A percentile compares a stretch with the other conserved stretches of the same genome.
Conservation (phyloP, 2,888 invertebrate species). For the Polyommatus icarus region DNA sequence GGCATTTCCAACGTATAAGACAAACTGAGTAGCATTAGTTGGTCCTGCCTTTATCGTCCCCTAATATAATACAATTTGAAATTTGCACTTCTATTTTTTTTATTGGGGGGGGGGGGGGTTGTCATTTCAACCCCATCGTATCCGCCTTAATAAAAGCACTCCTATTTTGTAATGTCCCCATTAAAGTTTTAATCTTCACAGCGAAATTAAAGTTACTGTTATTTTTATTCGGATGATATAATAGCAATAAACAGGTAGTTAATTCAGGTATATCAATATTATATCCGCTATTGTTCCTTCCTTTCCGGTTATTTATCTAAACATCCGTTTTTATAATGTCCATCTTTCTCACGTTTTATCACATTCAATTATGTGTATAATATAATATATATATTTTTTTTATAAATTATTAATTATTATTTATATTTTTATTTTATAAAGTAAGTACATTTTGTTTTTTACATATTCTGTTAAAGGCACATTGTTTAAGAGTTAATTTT, state of each 20-base stretch:
- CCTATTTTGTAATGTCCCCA: not conserved
- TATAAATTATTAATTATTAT: too few species aligned
- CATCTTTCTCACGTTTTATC: slow-evolving; percentile 16
- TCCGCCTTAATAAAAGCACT: too few species aligned
- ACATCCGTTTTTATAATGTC: slow-evolving; percentile 21
- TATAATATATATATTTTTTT: too few species aligned
- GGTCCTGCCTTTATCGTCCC: too few species aligned
- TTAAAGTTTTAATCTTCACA: not conserved
- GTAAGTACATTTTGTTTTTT: too few species aligned
- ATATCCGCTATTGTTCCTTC: slow-evolving; percentile 23
- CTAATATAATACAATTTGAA: not conserved
- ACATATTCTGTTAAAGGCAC: not conserved
- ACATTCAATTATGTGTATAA: not conserved
- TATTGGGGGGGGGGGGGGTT: too few species aligned
- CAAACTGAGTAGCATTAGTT: too few species aligned
- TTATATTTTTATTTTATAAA: too few species aligned
- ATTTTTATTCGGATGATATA: not conserved
- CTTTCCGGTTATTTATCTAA: not conserved
- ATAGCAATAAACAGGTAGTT: not conserved
- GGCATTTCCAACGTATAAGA: too few species aligned
- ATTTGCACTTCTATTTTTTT: not conserved
- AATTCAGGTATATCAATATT: not conserved
- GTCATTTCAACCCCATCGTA: too few species aligned
- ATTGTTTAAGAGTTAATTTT: not conserved
- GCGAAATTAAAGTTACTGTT: not conserved